Base-by-base conservation (phyloP, 92 coral and sea anemone genomes). In the Siderastrea radians region DNA sequence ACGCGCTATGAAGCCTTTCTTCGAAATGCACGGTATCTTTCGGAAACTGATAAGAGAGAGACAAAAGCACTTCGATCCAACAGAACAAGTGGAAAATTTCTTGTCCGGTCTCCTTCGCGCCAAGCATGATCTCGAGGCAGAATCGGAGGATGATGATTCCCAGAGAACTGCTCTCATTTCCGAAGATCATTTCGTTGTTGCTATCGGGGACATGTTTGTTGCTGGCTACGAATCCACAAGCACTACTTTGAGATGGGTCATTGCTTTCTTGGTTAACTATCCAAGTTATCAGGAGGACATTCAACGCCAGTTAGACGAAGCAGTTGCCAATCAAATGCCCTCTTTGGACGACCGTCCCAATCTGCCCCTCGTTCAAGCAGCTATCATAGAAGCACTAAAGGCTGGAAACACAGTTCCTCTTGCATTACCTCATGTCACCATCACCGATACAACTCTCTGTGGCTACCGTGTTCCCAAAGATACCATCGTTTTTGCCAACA, bases 171-270 rank as follows among this genome's bases (percentile, higher is more conserved):
- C 80, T 48, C 19, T 86, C 12, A 8, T 86, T 49, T 78, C 85
- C 15, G 77, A 71, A 4, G 90, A 86, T 43, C 57, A 79, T 50
- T 51, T 86, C 19, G 52, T 86, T 3, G n/a, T 58, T 17, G 70
- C 90, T 68, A 68, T 86, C 12, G 79, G 78, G 38, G 90, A 78
- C 44, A 78, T 86, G 85, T 86, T 86, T 70, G 57, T 26, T n/a
- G 90, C 85, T 14, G 90, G 90, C 1, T 86, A 79, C 54, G 80
- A 86, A 58, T 78, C 90, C 45, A 78, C 85, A 13, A 79, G 90
- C 53, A 79, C 90, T 2, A 59, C 90, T 1, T 59, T 79, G 59
- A 73, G 79, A 8, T 86, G 84, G 84, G 85, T 77, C 53, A 58
- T 86, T 46, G 85, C 78, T 3, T 78, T 52, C 43, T 9, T 86